A percentile compares a stretch with the other conserved stretches of the same genome.
Evolutionary conservation across 2,888 invertebrate genomes (phyloP).

Genomic region (Deilephila porcellus): DNA sequence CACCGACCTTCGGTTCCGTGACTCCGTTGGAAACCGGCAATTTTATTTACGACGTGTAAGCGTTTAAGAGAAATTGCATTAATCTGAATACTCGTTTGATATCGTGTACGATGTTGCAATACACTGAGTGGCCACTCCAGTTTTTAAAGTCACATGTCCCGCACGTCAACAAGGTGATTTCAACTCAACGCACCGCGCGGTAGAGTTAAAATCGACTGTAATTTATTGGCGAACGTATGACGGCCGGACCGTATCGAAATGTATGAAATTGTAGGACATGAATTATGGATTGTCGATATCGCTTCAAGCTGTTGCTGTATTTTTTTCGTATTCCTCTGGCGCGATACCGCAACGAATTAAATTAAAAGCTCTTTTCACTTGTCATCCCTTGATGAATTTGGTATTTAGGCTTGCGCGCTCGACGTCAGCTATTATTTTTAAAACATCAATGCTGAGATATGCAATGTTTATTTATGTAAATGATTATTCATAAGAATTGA

Average conservation of each 20-base stretch:
- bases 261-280: slow-evolving; percentile 85
- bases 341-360: slow-evolving; percentile 84
- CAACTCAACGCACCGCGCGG: slow-evolving; percentile 48
- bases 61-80: slow-evolving; percentile 85
- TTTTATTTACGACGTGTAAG: slow-evolving; percentile 85
- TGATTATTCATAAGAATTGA: not conserved
- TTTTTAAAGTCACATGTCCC: slow-evolving; percentile 54
- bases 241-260: slow-evolving; percentile 59
- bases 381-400: slow-evolving; percentile 83
- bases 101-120: slow-evolving; percentile 83
- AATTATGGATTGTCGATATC: slow-evolving; percentile 85
- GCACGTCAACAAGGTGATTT: slow-evolving; percentile 47
- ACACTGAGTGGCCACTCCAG: slow-evolving; percentile 64
- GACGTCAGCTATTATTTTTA: slow-evolving; percentile 60
- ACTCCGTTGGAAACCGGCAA: slow-evolving; percentile 74
- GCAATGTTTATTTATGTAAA: slow-evolving; percentile 12
- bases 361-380: slow-evolving; percentile 85
- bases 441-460: slow-evolving; percentile 14
- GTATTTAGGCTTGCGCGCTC: slow-evolving; percentile 69
- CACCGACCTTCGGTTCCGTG: slow-evolving; percentile 62
- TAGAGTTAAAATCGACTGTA: slow-evolving; percentile 65
- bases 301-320: slow-evolving; percentile 84
- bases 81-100: slow-evolving; percentile 84
- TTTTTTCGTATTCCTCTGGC: slow-evolving; percentile 79
- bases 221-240: slow-evolving; percentile 53